Evolutionary conservation across 2,888 invertebrate genomes (phyloP), one percentile per base, ranked within the genome.

Genomic region (Polydrusus cervinus): DNA sequence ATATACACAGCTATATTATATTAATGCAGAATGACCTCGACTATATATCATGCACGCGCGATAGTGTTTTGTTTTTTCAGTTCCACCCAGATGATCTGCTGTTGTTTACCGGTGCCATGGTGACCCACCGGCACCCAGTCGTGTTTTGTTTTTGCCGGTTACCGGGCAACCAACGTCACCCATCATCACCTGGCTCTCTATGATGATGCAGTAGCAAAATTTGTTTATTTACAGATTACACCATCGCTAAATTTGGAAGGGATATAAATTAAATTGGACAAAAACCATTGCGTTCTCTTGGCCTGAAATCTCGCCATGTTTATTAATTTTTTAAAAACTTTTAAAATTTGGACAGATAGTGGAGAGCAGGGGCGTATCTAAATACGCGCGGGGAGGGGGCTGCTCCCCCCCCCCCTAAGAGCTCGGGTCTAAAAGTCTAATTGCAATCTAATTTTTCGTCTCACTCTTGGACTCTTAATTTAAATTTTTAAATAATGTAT

Each of bases 21-120:
- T n/a, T 20, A 11, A n/a, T 55, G 55, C n/a, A 8, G 18, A 18
- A 51, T 65, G 65, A 65, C 65, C 65, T 65, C 65, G 49, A 38
- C 64, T 30, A 64, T 51, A 65, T 65, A 65, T 65, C 65, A 65
- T 65, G 16, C 65, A 65, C 65, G 65, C 49, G 65, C 38, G 34
- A 11, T 65, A 18, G 25, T 47, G 49, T 49, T 65, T 65, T 65
- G 65, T 65, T 65, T 45, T 65, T 65, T 34, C 34, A 49, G 49
- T 65, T 65, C 65, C 65, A 30, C 65, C 65, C 45, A 62, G 43
- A 43, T 20, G 62, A 20, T 62, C 30, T 6, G 43, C 10, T 45
- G 62, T 34, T 45, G 62, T 45, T 55, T 55, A 55, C 55, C 30
- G 6, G n/a, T 25, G 55, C 55, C 55, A 34, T 55, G 55, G 55